Conservation (phyloP, 2,113 vertebrate genomes). For the Rhodinocichla rosea region DNA sequence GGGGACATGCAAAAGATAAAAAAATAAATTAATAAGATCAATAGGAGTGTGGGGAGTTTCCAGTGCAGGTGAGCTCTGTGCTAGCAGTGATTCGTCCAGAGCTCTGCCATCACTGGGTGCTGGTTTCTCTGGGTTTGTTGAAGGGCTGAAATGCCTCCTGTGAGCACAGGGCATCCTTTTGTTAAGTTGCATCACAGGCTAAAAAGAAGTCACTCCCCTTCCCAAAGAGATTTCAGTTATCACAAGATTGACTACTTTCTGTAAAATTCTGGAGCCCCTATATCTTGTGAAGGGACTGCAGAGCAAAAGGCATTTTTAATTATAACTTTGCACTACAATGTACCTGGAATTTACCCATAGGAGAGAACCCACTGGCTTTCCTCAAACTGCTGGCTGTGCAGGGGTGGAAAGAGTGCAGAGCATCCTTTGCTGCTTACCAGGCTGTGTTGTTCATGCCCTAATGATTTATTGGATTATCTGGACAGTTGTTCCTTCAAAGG, state of each 20-base stretch:
- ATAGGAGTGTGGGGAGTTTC: fast-evolving
- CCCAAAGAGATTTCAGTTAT: neutral
- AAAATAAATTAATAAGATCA: neutral
- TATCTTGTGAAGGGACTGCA: neutral
- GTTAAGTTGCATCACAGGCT: neutral
- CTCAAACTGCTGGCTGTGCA: neutral
- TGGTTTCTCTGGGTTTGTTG: neutral
- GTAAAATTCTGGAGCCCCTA: neutral
- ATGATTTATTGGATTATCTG: neutral
- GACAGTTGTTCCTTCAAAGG: neutral
- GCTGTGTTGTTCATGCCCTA: neutral
- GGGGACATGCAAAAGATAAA: neutral
- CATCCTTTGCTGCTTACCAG: fast-evolving
- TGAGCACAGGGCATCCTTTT: neutral
- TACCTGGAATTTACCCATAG: neutral
- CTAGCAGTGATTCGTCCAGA: neutral
- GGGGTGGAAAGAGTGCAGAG: no score
- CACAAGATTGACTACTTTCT: neutral
- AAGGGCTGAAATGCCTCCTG: neutral
- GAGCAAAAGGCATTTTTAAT: neutral
- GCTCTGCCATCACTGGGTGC: neutral
- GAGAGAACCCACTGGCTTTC: neutral
- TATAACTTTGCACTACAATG: neutral
- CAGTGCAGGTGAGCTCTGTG: neutral
- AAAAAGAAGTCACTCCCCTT: neutral